Evolutionary conservation across 2,888 invertebrate species (phyloP), one percentile per base, ranked within the genome.

Genomic region (Bombyx huttoni): DNA sequence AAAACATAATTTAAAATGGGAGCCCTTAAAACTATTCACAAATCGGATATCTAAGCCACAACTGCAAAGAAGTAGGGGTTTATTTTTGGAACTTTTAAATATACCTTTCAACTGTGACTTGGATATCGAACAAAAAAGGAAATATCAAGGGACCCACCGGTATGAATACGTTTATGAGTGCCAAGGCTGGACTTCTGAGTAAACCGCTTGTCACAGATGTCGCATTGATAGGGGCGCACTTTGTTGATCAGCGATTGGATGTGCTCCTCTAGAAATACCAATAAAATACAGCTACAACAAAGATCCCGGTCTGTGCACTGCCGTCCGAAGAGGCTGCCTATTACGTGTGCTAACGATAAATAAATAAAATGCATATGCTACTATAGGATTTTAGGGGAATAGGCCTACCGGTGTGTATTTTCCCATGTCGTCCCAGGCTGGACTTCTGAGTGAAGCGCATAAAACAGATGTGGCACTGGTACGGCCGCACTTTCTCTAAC

Each of bases 131-230:
- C 68, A 72, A 80, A 77, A 79, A 81, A 73, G 70, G 75, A 73
- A 81, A 82, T 82, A 73, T 81, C 79, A 81, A 81, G 84, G 84
- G 86, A 89, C 89, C 89, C 92, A 90, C 90, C 90, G 66, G 94
- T 93, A 81, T 94, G 94, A 69, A 93, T 93, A 75, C 94, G 91
- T 80, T 93, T 93, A 89, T 94, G 94, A 70, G 94, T 94, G 85
- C 94, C 94, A 68, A 94, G 89, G 85, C 94, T 94, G 77, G 94
- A 94, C 87, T 94, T 94, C 89, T 94, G 94, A 64, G 94, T 94
- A 87, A 94, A 94, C 77, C 93, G 90, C 89, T 94, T 94, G 79
- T 92, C 90, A 83, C 94, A 94, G 75, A 93, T 89, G 81, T 93
- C 93, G 81, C 94, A 94, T 78, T 94, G 89, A 85, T 88, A 90